Percentiles rank a stretch among this genome's conserved stretches.
Conservation (phyloP, 2,113 vertebrate species). For the Ahaetulla prasina region DNA sequence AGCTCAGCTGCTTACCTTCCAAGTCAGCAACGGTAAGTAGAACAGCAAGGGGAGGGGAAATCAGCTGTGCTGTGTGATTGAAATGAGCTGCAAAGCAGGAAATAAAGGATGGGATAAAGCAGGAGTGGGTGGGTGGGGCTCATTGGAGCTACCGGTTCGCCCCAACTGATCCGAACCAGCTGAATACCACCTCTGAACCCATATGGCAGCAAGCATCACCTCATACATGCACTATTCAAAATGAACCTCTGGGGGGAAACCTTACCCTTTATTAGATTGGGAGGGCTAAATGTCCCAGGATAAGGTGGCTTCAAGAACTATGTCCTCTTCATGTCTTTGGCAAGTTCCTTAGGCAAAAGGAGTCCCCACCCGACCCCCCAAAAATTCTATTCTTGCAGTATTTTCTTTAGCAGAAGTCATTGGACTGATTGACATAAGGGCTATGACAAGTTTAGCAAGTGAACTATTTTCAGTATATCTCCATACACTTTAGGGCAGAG, state of each 20-base stretch:
- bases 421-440: background rate
- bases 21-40: no score
- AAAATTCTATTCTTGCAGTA: background rate
- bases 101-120: no score
- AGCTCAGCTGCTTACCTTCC: no score
- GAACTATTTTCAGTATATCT: background rate
- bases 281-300: background rate
- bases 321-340: background rate
- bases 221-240: background rate
- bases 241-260: background rate
- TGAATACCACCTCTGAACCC: no score
- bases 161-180: no score
- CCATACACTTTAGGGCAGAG: background rate
- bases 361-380: no score
- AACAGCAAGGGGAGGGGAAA: no score
- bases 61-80: no score
- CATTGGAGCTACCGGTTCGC: no score
- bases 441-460: background rate
- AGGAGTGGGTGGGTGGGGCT: no score
- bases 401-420: background rate
- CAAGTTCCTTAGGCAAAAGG: background rate
- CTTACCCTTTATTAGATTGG: background rate
- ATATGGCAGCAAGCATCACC: background rate
- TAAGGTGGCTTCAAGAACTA: background rate
- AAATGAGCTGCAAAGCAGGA: no score